Evolutionary conservation across 2,797 vertebrate genomes (phyloP).

Genomic region (Kryptopterus vitreolus): DNA sequence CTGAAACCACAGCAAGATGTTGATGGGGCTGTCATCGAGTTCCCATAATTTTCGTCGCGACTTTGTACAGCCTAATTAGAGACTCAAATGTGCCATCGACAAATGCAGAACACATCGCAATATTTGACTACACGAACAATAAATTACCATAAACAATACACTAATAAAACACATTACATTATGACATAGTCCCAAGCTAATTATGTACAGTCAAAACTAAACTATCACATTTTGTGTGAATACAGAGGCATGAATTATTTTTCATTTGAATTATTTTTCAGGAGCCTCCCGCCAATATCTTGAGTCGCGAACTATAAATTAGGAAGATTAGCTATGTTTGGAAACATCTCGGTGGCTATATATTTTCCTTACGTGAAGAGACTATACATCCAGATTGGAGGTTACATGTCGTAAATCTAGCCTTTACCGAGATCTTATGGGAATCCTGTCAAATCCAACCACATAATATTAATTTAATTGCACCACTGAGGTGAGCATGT

Average conservation of each 20-base stretch:
- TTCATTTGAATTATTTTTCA: slow-evolving; percentile 40
- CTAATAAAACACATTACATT: slow-evolving; percentile 64
- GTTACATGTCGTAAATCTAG: neutral
- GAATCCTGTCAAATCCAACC: slow-evolving; percentile 3
- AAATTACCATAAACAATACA: slow-evolving; percentile 78
- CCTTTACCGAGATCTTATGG: neutral
- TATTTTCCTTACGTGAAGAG: neutral
- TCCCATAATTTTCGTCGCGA: slow-evolving; percentile 66
- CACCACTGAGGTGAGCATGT: neutral
- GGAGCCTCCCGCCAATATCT: slow-evolving; percentile 20
- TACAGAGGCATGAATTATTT: slow-evolving; percentile 42
- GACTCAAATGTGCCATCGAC: slow-evolving; percentile 70
- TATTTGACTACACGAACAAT: slow-evolving; percentile 80
- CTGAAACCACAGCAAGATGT: slow-evolving; percentile 69
- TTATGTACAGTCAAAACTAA: slow-evolving; percentile 70
- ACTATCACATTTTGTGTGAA: slow-evolving; percentile 56
- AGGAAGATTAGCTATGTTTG: slow-evolving; percentile 15
- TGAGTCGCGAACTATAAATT: slow-evolving; percentile 1
- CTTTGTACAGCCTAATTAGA: slow-evolving; percentile 74
- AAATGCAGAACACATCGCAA: slow-evolving; percentile 68
- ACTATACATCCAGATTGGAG: neutral
- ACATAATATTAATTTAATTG: neutral
- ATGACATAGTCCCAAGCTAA: slow-evolving; percentile 68
- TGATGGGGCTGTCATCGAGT: slow-evolving; percentile 80
- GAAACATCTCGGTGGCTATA: neutral